Conservation (phyloP, 2,888 invertebrate species). For the Drosophila mercatorum region DNA sequence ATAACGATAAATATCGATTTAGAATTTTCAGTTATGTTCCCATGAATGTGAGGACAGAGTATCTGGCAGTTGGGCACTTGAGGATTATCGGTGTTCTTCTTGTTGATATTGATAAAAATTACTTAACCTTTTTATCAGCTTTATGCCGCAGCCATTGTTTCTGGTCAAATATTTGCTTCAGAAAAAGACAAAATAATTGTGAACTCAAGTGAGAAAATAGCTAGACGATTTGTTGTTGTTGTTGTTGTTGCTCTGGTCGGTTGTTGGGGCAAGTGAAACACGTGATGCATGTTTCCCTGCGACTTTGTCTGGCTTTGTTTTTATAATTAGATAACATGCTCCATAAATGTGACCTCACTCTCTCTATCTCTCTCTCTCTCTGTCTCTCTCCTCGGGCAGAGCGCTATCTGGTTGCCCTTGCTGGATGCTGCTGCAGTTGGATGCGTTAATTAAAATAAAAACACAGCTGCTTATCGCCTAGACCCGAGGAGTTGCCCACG, state of each 20-base stretch:
- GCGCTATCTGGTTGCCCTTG: background rate
- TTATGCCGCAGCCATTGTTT: slow-evolving; percentile 5
- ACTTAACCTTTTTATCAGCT: slow-evolving; percentile 12
- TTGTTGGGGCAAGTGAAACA: slow-evolving; percentile 15
- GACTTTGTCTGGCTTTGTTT: slow-evolving; percentile 38
- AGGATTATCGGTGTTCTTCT: slow-evolving; percentile 2
- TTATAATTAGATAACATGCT: slow-evolving; percentile 66
- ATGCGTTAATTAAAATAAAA: slow-evolving; percentile 74
- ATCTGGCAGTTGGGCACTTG: background rate
- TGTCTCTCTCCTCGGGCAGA: too few relatives aligned
- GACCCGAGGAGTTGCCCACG: slow-evolving; percentile 25
- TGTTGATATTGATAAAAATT: slow-evolving; percentile 23
- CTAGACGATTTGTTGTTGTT: slow-evolving; percentile 9
- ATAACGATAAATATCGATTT: background rate
- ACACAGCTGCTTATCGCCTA: slow-evolving; percentile 59
- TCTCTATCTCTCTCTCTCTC: background rate
- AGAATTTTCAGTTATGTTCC: background rate
- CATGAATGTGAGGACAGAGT: background rate
- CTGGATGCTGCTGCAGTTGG: slow-evolving; percentile 44
- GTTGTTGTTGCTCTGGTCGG: too few relatives aligned
- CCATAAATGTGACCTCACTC: slow-evolving; percentile 37
- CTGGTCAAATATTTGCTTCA: slow-evolving; percentile 1
- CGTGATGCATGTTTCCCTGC: slow-evolving; percentile 21
- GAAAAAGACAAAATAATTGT: slow-evolving; percentile 5
- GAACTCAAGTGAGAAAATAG: slow-evolving; percentile 27